A percentile compares a stretch with the other conserved stretches of the same genome.
These are phyloP conservation scores for Dinomys branickii DNA, from an alignment of 2,113 vertebrate genomes.

Conservation along the genomic window DNA sequence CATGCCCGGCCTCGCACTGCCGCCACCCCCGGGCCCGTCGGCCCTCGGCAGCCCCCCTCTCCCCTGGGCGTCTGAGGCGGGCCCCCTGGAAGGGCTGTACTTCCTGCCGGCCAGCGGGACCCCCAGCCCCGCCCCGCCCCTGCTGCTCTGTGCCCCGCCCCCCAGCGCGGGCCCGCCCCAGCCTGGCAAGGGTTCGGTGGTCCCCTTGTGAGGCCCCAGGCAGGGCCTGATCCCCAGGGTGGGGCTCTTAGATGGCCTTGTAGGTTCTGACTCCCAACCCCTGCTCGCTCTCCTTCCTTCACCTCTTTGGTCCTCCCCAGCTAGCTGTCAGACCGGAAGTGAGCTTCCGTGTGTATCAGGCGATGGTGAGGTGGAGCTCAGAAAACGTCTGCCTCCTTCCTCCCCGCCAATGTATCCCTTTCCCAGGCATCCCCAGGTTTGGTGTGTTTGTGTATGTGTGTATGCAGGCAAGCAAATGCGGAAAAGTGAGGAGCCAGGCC, in stretches of 20 bases:
- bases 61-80: constrained; percentile 87
- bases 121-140: constrained; percentile 86
- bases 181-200: constrained; percentile 52
- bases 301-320: neutral
- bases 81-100: constrained; percentile 93
- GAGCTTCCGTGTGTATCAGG: constrained; percentile 2
- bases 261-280: neutral
- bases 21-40: constrained; percentile 81
- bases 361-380: constrained; percentile 11
- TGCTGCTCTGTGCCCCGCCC: constrained; percentile 74
- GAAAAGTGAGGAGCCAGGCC: neutral
- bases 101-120: constrained; percentile 94
- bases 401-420: constrained; percentile 16
- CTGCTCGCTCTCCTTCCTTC: neutral
- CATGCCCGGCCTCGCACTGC: constrained; percentile 83
- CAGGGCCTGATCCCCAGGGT: neutral
- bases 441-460: constrained; percentile 23
- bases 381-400: constrained; percentile 41
- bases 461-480: neutral
- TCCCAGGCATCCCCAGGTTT: constrained; percentile 56
- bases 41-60: constrained; percentile 85
- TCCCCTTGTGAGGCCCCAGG: constrained; percentile 70
- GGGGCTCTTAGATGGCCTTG: neutral
- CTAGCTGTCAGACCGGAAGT: neutral
- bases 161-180: constrained; percentile 43